A percentile compares a stretch with the other conserved stretches of the same genome.
Evolutionary conservation across 2,888 invertebrate genomes (phyloP).

Genomic region (Hypolimnas misippus): DNA sequence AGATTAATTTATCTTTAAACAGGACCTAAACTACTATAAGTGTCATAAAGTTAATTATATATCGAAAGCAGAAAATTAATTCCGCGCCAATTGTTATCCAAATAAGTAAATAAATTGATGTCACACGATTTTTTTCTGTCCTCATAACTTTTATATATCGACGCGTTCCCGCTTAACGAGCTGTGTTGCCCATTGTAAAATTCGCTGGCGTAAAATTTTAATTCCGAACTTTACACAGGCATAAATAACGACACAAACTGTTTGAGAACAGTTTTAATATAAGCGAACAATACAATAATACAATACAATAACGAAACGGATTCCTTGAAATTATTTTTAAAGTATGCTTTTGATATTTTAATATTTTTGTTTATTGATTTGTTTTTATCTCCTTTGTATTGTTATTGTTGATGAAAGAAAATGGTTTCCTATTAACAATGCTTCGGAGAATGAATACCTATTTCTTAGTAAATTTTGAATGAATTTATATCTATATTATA

Average conservation of each 20-base stretch:
- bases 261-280: conserved; percentile 30
- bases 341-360: not conserved
- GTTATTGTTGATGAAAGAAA: not conserved
- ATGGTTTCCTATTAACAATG: too few relatives aligned
- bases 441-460: too few relatives aligned
- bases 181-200: conserved; percentile 11
- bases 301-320: not conserved
- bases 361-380: conserved; percentile 1
- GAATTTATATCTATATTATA: too few relatives aligned
- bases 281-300: conserved; percentile 15
- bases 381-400: not conserved
- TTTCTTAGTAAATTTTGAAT: too few relatives aligned
- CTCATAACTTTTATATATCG: conserved; percentile 11
- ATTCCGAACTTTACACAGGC: conserved; percentile 26
- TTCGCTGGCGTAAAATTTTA: conserved; percentile 25
- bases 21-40: too few relatives aligned
- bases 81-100: not conserved
- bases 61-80: not conserved
- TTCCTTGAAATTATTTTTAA: not conserved
- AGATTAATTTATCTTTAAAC: too few relatives aligned
- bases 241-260: conserved; percentile 32
- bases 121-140: not conserved
- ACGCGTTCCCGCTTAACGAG: conserved; percentile 9
- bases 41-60: too few relatives aligned
- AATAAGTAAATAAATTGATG: conserved; percentile 4